Evolutionary conservation across 2,113 vertebrate genomes (phyloP).

Genomic region (Oreotrochilus melanogaster): DNA sequence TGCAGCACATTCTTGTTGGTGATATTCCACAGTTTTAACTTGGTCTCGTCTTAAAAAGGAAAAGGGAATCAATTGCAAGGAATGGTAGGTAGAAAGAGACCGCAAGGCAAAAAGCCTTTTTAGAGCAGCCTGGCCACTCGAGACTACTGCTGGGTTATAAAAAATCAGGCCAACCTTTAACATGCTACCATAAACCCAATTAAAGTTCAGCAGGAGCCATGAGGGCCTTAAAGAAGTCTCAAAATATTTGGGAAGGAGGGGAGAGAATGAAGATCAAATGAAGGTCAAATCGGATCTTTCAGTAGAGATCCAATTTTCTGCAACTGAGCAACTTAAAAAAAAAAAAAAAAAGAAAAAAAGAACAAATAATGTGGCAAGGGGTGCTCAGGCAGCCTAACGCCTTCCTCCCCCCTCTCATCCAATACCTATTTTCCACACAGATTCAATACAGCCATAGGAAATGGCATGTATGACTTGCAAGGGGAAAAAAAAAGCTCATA

Average conservation of each 20-base stretch:
- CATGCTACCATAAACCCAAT: slow-evolving; percentile 61
- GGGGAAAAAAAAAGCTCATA: neutral
- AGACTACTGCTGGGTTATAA: slow-evolving; percentile 52
- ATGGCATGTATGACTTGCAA: neutral
- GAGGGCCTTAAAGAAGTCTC: slow-evolving; percentile 46
- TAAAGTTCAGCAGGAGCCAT: slow-evolving; percentile 55
- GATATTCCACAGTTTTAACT: slow-evolving; percentile 94
- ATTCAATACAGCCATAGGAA: slow-evolving; percentile 23
- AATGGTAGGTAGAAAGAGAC: slow-evolving; percentile 38
- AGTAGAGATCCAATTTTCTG: slow-evolving; percentile 45
- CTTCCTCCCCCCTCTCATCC: neutral
- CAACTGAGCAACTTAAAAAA: slow-evolving; percentile 14
- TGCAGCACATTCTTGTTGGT: slow-evolving; percentile 95
- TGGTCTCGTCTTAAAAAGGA: slow-evolving; percentile 89
- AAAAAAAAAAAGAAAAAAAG: neutral
- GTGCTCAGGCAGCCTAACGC: slow-evolving; percentile 40
- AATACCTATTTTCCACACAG: slow-evolving; percentile 28
- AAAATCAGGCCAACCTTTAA: slow-evolving; percentile 69
- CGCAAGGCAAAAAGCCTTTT: slow-evolving; percentile 58
- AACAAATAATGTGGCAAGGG: neutral
- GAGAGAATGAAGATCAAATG: slow-evolving; percentile 58
- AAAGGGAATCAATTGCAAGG: slow-evolving; percentile 65
- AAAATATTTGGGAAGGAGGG: slow-evolving; percentile 49
- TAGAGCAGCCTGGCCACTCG: slow-evolving; percentile 42
- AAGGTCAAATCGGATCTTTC: slow-evolving; percentile 64